Evolutionary conservation across 2,888 invertebrate species (phyloP).

Genomic region (Drosophila prostipennis): DNA sequence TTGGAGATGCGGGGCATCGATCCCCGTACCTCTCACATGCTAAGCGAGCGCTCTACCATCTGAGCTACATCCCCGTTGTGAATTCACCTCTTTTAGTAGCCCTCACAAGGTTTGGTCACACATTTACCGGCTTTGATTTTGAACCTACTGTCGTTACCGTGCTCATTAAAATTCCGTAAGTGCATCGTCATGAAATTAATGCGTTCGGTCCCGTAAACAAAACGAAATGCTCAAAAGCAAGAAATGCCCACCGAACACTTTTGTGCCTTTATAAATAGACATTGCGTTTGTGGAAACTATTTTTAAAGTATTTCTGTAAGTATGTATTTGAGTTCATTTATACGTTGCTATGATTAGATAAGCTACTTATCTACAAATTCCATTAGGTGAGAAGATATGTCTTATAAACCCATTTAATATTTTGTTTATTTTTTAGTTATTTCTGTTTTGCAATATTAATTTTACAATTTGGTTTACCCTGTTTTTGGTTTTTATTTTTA

Average conservation of each 20-base stretch:
- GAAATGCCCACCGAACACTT: slow-evolving; percentile 8
- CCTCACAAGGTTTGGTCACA: slow-evolving; percentile 12
- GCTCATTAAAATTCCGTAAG: slow-evolving; percentile 31
- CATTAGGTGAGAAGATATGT: neutral
- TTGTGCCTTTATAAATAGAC: slow-evolving; percentile 53
- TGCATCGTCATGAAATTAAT: slow-evolving; percentile 34
- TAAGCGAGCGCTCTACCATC: slow-evolving; percentile 85
- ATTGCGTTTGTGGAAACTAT: slow-evolving; percentile 32
- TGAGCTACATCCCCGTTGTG: slow-evolving; percentile 84
- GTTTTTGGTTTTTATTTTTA: neutral
- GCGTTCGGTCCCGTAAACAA: neutral
- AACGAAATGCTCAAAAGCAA: slow-evolving; percentile 8
- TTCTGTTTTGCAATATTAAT: too few species aligned
- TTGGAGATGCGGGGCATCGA: slow-evolving; percentile 84
- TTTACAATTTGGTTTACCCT: neutral
- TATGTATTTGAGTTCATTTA: neutral
- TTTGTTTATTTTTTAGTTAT: neutral
- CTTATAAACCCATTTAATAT: neutral
- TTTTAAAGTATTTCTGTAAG: slow-evolving; percentile 6
- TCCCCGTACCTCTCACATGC: slow-evolving; percentile 85
- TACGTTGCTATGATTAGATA: slow-evolving; percentile 20
- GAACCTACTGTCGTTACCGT: neutral
- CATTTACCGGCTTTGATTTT: slow-evolving; percentile 3
- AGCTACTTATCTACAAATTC: slow-evolving; percentile 2
- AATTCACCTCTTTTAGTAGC: slow-evolving; percentile 14